A percentile compares a stretch with the other conserved stretches of the same genome.
These are phyloP conservation scores for Sitophilus oryzae DNA, from an alignment of 1,140 invertebrate species.

Conservation along the genomic window DNA sequence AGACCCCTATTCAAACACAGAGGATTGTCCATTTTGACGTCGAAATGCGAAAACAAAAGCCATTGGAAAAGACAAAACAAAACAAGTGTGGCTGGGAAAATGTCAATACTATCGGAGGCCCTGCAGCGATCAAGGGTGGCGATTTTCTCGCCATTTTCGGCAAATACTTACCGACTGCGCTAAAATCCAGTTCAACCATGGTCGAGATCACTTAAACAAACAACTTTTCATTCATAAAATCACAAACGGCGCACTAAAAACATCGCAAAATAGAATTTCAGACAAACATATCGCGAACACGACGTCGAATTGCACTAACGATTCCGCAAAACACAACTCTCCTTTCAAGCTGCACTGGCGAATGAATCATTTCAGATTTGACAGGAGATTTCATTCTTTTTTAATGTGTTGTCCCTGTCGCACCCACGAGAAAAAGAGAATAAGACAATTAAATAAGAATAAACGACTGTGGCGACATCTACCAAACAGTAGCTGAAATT, in stretches of 20 bases:
- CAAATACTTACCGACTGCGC: constrained; percentile 35
- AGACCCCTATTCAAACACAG: no score
- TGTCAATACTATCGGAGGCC: constrained; percentile 35
- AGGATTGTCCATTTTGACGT: background rate
- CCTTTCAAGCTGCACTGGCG: constrained; percentile 4
- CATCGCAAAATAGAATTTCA: constrained; percentile 15
- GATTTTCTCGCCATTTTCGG: constrained; percentile 22
- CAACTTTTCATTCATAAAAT: constrained; percentile 35
- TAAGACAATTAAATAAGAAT: background rate
- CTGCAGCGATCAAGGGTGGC: constrained; percentile 25
- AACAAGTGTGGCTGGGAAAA: constrained; percentile 27
- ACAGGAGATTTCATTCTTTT: background rate
- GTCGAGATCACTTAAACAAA: constrained; percentile 17
- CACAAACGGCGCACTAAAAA: constrained; percentile 11
- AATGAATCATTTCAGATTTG: constrained; percentile 1
- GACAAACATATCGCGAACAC: constrained; percentile 17
- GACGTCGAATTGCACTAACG: constrained; percentile 6
- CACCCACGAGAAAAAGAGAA: background rate
- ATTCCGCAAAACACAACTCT: constrained; percentile 12
- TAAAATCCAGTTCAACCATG: constrained; percentile 40
- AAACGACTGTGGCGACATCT: background rate
- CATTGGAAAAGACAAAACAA: constrained; percentile 17
- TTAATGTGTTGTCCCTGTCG: background rate
- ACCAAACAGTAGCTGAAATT: no score
- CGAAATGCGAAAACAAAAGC: constrained; percentile 6